Evolutionary conservation across 1,140 invertebrate species (phyloP).

Genomic region (Holcopasites calliopsidis): DNA sequence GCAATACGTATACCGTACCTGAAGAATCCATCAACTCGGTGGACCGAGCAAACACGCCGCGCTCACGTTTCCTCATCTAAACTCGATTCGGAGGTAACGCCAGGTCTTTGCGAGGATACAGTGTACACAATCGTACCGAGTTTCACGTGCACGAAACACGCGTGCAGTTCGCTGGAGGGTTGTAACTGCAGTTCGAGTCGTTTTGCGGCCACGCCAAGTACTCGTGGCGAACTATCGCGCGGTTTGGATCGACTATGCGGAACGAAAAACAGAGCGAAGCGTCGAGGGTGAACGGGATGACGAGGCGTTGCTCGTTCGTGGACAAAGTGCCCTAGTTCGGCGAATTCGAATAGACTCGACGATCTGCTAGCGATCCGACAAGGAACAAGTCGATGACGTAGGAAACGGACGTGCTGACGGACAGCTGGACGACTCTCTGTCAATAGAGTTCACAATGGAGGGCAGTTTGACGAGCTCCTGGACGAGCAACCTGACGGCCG

Average conservation of each 20-base stretch:
- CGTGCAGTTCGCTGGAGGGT: not conserved
- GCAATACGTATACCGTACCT: slow-evolving; percentile 6
- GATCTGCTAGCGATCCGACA: not conserved
- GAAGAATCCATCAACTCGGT: slow-evolving; percentile 16
- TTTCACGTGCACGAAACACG: not conserved
- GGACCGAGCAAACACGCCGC: not conserved
- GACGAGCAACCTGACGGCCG: slow-evolving; percentile 62
- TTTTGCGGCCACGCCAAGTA: too few species aligned
- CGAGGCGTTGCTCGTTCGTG: slow-evolving; percentile 13
- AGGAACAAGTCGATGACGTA: not conserved
- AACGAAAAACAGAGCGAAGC: not conserved
- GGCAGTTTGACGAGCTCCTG: slow-evolving; percentile 45
- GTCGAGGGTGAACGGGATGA: not conserved
- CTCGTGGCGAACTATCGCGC: too few species aligned
- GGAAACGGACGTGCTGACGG: not conserved
- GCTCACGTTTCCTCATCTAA: not conserved
- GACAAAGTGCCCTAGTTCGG: slow-evolving; percentile 13
- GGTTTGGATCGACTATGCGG: too few species aligned
- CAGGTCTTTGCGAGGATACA: too few species aligned
- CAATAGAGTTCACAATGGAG: not conserved
- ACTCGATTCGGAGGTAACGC: not conserved
- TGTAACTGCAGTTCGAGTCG: too few species aligned
- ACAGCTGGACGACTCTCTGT: not conserved
- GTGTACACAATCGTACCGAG: not conserved
- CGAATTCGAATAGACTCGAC: not conserved